These are phyloP conservation scores for Macrophya annulata DNA, from an alignment of 2,888 invertebrate species.

Conservation along the genomic window DNA sequence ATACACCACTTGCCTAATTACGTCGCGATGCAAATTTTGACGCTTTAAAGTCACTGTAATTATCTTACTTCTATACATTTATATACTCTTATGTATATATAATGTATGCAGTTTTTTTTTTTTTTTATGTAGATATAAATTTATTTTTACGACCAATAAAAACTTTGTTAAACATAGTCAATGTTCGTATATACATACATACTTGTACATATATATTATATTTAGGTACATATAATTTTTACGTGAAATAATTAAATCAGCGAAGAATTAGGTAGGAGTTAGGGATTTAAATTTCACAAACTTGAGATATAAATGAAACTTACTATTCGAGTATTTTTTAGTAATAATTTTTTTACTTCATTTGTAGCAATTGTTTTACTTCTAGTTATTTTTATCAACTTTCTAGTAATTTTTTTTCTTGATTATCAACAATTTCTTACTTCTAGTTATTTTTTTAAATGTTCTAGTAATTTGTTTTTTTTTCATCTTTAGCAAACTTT, in stretches of 20 bases:
- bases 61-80: not conserved
- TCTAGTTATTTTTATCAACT: too few relatives aligned
- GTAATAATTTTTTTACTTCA: not conserved
- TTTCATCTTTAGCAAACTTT: not conserved
- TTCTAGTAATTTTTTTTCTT: too few relatives aligned
- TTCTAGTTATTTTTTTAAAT: not conserved
- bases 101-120: not conserved
- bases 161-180: not conserved
- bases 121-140: not conserved
- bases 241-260: not conserved
- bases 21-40: constrained; percentile 34
- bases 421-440: not conserved
- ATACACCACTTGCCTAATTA: constrained; percentile 35
- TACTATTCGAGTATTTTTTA: not conserved
- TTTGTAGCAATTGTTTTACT: not conserved
- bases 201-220: not conserved
- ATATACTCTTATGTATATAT: too few relatives aligned
- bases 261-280: not conserved
- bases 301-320: not conserved
- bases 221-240: not conserved
- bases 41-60: not conserved
- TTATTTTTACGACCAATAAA: constrained; percentile 10
- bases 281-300: not conserved
- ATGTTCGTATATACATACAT: not conserved
- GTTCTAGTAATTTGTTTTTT: not conserved